These are phyloP conservation scores for Phortica variegata DNA, from an alignment of 1,140 invertebrate genomes.

Conservation along the genomic window DNA sequence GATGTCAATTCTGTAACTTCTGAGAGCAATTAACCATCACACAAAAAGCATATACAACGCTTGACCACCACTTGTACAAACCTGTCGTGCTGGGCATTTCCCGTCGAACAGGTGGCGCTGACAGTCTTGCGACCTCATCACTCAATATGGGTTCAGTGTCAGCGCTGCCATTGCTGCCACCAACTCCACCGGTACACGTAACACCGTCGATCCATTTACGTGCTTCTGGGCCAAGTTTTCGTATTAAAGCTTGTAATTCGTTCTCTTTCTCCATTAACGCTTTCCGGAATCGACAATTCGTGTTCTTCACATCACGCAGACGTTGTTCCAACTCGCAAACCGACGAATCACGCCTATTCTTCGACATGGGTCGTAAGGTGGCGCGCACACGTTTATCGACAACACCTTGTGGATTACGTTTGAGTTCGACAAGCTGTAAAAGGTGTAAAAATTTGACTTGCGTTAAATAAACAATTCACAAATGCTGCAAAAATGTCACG, in stretches of 20 bases:
- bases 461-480: too few species aligned
- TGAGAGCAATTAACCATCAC: constrained; percentile 18
- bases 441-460: too few species aligned
- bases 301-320: constrained; percentile 73
- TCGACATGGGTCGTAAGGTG: constrained; percentile 76
- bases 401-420: constrained; percentile 81
- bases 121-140: constrained; percentile 40
- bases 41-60: constrained; percentile 27
- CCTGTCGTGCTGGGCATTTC: constrained; percentile 56
- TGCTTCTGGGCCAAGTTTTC: constrained; percentile 52
- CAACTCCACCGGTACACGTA: constrained; percentile 39
- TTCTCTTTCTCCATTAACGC: constrained; percentile 77
- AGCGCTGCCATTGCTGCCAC: constrained; percentile 13
- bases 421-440: constrained; percentile 80
- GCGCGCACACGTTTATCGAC: constrained; percentile 78
- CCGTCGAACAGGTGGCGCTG: constrained; percentile 44
- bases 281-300: constrained; percentile 76
- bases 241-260: constrained; percentile 66
- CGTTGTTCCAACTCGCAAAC: constrained; percentile 75
- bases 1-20: constrained; percentile 57
- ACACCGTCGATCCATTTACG: constrained; percentile 55
- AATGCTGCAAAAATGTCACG: too few species aligned
- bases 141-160: constrained; percentile 49
- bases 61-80: constrained; percentile 22
- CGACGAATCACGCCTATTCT: constrained; percentile 68